phyloP scores from a whole-genome alignment of 2,888 invertebrate genomes.

The Brenthis hecate region DNA sequence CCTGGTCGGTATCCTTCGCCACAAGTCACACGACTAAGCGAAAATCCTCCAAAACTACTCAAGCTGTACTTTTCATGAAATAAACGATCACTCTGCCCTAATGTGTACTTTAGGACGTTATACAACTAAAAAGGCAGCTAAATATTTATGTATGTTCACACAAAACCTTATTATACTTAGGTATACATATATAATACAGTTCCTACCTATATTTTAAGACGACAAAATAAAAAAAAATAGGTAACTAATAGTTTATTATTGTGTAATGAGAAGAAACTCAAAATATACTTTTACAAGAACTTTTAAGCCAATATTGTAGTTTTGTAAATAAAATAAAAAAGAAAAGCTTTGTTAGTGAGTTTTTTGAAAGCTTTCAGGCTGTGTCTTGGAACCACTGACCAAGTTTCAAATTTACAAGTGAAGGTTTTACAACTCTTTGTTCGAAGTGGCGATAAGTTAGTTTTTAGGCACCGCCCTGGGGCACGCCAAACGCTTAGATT shows the following conservation, averaged over 20 bases:
- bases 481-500: slow-evolving; percentile 25
- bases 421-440: slow-evolving; percentile 69
- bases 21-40: slow-evolving; percentile 48
- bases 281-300: too few species aligned
- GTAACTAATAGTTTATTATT: too few species aligned
- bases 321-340: background rate
- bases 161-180: too few species aligned
- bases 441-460: slow-evolving; percentile 69
- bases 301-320: too few species aligned
- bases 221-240: too few species aligned
- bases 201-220: too few species aligned
- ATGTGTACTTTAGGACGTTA: background rate
- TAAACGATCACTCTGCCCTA: background rate
- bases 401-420: slow-evolving; percentile 64
- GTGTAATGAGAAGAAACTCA: too few species aligned
- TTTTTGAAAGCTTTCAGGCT: slow-evolving; percentile 12
- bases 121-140: too few species aligned
- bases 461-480: slow-evolving; percentile 52
- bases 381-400: slow-evolving; percentile 16
- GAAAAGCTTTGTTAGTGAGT: background rate
- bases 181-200: too few species aligned
- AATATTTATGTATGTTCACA: too few species aligned
- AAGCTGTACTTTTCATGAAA: background rate
- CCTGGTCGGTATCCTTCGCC: slow-evolving; percentile 51
- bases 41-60: slow-evolving; percentile 4